These are phyloP conservation scores for Glaucomys volans DNA, from an alignment of 2,113 vertebrate genomes.

Conservation along the genomic window DNA sequence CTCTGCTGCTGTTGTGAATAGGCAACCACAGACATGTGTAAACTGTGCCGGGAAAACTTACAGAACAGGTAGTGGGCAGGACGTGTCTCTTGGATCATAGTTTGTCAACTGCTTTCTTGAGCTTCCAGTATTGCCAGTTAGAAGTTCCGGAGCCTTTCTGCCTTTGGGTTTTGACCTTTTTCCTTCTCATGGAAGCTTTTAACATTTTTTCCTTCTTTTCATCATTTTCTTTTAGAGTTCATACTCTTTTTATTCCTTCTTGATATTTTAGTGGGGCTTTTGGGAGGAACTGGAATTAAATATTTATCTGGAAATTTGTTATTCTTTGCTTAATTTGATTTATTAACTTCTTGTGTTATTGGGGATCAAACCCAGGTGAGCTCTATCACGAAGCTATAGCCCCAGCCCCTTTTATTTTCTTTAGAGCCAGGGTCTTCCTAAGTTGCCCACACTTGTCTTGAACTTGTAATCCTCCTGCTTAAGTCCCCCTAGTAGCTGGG, in stretches of 20 bases:
- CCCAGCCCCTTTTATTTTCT: no score
- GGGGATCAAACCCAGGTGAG: no score
- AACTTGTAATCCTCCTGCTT: no score
- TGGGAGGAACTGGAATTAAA: background rate
- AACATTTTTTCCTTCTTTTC: background rate
- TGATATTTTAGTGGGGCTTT: background rate
- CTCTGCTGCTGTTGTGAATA: background rate
- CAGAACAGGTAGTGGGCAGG: fast-evolving
- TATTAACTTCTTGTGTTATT: no score
- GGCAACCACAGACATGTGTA: background rate
- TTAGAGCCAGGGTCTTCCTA: no score
- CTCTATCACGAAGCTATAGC: no score
- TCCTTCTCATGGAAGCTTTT: background rate
- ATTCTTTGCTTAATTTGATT: background rate
- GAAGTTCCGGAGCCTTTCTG: background rate
- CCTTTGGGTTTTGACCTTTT: background rate
- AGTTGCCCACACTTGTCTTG: no score
- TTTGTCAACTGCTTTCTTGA: background rate
- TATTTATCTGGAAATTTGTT: slow-evolving; percentile 38
- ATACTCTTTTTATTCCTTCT: slow-evolving; percentile 30
- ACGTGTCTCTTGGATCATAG: background rate
- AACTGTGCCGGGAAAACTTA: background rate
- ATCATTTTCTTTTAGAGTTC: background rate
- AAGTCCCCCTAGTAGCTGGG: no score
- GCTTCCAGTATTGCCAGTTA: background rate